Conservation (phyloP, 2,113 vertebrate species). For the Pseudolaguvia tuberculata region DNA sequence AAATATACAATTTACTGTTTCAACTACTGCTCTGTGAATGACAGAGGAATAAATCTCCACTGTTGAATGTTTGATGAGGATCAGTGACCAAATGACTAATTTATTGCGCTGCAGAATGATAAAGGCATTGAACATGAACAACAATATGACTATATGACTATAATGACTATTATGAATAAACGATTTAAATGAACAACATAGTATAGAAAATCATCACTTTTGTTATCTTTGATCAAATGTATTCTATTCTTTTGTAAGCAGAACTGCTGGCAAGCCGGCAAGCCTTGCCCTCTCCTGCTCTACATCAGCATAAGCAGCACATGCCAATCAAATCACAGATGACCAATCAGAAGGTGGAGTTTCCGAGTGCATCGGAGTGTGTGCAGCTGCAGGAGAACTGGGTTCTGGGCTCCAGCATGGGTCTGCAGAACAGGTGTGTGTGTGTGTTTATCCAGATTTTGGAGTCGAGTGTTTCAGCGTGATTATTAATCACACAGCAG, state of each 20-base stretch:
- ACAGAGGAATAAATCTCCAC: background rate
- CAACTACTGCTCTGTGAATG: background rate
- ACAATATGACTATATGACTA: too few species aligned
- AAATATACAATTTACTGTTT: background rate
- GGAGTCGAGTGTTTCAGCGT: background rate
- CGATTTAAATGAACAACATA: slow-evolving; percentile 7
- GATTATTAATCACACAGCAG: background rate
- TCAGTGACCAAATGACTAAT: background rate
- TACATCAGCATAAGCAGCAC: slow-evolving; percentile 87
- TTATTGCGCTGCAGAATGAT: too few species aligned
- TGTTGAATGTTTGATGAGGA: background rate
- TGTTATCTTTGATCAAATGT: slow-evolving; percentile 53
- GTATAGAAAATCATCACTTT: too few species aligned
- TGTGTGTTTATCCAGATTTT: background rate
- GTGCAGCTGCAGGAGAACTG: slow-evolving; percentile 99
- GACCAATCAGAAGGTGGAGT: slow-evolving; percentile 95
- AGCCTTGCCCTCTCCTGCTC: slow-evolving; percentile 84
- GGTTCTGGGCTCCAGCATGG: slow-evolving; percentile 98
- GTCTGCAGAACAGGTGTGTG: slow-evolving; percentile 96
- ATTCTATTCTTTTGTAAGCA: slow-evolving; percentile 54
- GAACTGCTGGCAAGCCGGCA: slow-evolving; percentile 85
- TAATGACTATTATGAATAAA: background rate
- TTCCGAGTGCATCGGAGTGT: slow-evolving; percentile 98
- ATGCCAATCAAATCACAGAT: slow-evolving; percentile 92
- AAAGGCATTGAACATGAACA: background rate